A percentile compares a stretch with the other conserved stretches of the same genome.
phyloP scores from a whole-genome alignment of 2,113 vertebrate species.

The Chloebia gouldiae region DNA sequence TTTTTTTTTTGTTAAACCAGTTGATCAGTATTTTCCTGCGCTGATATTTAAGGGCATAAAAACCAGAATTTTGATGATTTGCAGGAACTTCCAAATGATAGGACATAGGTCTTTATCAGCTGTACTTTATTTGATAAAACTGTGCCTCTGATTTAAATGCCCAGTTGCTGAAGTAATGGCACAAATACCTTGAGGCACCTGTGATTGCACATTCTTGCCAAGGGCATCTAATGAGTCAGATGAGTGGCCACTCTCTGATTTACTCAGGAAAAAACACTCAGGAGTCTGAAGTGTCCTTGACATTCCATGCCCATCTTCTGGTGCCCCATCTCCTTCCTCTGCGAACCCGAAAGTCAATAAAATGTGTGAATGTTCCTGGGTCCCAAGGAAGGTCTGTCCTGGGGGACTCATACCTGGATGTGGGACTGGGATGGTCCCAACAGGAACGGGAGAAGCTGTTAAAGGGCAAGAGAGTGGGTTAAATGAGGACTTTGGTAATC shows the following conservation, averaged over 20 bases:
- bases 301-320: not conserved
- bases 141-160: rapidly evolving
- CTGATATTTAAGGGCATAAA: not conserved
- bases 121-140: not conserved
- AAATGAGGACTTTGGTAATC: not conserved
- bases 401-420: rapidly evolving
- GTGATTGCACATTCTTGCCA: not conserved
- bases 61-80: not conserved
- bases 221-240: not conserved
- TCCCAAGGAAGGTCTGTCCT: rapidly evolving
- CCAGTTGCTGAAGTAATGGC: not conserved
- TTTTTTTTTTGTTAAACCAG: not conserved
- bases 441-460: not conserved
- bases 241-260: not conserved
- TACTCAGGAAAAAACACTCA: not conserved
- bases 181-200: rapidly evolving
- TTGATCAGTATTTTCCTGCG: not conserved
- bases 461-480: not conserved
- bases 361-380: not conserved
- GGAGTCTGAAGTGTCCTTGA: rapidly evolving
- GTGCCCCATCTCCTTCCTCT: not conserved
- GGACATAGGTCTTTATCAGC: not conserved
- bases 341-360: not conserved
- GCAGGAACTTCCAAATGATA: not conserved
- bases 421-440: rapidly evolving